Percentiles rank a stretch among this genome's conserved stretches.
These are phyloP conservation scores for Agrypnia vestita DNA, from an alignment of 1,140 invertebrate species.

Conservation along the genomic window DNA sequence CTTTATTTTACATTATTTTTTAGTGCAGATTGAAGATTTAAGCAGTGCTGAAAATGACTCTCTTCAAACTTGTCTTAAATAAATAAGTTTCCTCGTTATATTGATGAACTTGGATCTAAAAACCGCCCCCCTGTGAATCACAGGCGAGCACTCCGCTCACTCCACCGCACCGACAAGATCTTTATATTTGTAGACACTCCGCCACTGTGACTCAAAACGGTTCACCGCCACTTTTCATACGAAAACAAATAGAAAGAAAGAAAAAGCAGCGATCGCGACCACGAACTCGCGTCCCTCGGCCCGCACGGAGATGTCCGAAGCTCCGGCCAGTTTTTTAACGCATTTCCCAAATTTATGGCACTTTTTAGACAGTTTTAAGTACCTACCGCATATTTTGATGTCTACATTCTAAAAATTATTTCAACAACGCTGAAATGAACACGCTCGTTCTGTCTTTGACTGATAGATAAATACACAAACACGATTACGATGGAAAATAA, in stretches of 20 bases:
- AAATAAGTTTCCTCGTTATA: too few species aligned
- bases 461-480: background rate
- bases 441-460: too few species aligned
- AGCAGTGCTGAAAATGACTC: too few species aligned
- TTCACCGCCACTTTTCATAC: conserved; percentile 42
- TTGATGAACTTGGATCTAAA: background rate
- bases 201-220: conserved; percentile 41
- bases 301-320: background rate
- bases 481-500: background rate
- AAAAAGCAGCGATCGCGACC: background rate
- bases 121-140: conserved; percentile 22
- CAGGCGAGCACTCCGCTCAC: conserved; percentile 33
- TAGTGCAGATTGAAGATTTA: too few species aligned
- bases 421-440: too few species aligned
- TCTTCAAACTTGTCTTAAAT: too few species aligned
- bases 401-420: too few species aligned
- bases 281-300: background rate
- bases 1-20: too few species aligned
- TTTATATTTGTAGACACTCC: conserved; percentile 49
- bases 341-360: conserved; percentile 26
- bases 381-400: background rate
- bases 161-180: conserved; percentile 7
- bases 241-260: conserved; percentile 45
- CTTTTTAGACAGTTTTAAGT: background rate
- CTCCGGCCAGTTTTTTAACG: background rate